Conservation (phyloP, 2,888 invertebrate genomes). For the Stenchaetothrips biformis region DNA sequence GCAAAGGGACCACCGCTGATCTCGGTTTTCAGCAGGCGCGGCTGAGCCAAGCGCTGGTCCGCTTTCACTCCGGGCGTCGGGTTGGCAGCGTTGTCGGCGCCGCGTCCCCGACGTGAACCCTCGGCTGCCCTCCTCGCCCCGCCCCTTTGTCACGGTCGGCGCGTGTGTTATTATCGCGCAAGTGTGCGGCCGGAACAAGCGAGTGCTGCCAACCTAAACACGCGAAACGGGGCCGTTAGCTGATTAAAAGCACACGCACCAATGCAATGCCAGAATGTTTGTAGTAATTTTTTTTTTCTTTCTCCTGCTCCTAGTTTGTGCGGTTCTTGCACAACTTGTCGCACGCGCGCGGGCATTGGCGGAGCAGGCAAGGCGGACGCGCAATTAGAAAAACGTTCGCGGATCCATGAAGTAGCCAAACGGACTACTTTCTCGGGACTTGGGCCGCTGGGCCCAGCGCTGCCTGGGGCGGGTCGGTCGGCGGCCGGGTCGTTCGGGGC, state of each 20-base stretch:
- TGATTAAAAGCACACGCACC: not conserved
- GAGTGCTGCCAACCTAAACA: not conserved
- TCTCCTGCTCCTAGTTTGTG: not conserved
- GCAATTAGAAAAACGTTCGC: not conserved
- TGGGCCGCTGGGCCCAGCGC: too few relatives aligned
- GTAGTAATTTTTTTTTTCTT: not conserved
- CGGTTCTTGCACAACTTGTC: not conserved
- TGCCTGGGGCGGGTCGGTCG: too few relatives aligned
- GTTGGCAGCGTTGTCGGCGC: not conserved
- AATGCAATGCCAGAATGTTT: not conserved
- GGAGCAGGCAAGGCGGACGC: not conserved
- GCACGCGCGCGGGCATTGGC: too few relatives aligned
- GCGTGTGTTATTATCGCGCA: not conserved
- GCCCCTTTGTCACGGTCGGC: not conserved
- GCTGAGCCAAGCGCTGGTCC: too few relatives aligned
- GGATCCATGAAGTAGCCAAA: slow-evolving; percentile 16
- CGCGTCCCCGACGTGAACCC: not conserved
- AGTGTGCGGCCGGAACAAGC: not conserved
- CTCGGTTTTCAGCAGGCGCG: too few relatives aligned
- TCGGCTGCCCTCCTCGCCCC: not conserved
- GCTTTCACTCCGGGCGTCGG: not conserved
- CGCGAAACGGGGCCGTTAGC: not conserved
- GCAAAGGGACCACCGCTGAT: too few relatives aligned
- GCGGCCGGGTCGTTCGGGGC: too few relatives aligned
- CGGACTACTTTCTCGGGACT: not conserved